phyloP scores from a whole-genome alignment of 2,888 invertebrate species.

The Pterostichus madidus region DNA sequence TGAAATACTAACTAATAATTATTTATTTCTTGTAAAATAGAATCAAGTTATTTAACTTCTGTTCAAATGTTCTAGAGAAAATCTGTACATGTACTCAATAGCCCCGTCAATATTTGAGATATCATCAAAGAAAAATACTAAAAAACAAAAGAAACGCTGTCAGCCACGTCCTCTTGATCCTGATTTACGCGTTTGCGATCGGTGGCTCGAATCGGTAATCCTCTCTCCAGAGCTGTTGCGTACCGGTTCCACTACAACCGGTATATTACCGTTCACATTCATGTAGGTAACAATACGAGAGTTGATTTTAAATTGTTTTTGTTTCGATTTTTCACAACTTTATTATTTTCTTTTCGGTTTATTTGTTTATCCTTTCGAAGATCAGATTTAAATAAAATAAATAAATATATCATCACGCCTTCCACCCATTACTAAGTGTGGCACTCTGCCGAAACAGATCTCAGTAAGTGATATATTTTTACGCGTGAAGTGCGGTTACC shows the following conservation, averaged over 20 bases:
- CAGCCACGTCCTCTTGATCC: constrained; percentile 1
- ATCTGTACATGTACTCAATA: not conserved
- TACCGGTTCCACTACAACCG: constrained; percentile 26
- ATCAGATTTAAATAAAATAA: constrained; percentile 2
- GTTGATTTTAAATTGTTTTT: no score
- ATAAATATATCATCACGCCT: no score
- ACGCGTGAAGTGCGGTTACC: no score
- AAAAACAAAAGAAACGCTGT: constrained; percentile 21
- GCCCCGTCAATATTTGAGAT: constrained; percentile 30
- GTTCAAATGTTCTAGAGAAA: not conserved
- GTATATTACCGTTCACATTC: constrained; percentile 3
- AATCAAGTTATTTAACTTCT: not conserved
- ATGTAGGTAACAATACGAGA: not conserved
- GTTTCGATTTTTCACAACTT: no score
- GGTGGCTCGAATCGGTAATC: constrained; percentile 17
- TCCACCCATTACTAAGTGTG: no score
- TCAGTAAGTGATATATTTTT: no score
- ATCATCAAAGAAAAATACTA: constrained; percentile 27
- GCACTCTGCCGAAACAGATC: no score
- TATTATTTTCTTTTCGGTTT: no score
- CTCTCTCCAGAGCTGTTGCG: not conserved
- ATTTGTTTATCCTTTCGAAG: not conserved
- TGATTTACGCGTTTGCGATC: constrained; percentile 33
- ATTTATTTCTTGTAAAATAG: no score
- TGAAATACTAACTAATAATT: no score